Base-by-base conservation (phyloP, 2,888 invertebrate species). In the Frankliniella fusca region DNA sequence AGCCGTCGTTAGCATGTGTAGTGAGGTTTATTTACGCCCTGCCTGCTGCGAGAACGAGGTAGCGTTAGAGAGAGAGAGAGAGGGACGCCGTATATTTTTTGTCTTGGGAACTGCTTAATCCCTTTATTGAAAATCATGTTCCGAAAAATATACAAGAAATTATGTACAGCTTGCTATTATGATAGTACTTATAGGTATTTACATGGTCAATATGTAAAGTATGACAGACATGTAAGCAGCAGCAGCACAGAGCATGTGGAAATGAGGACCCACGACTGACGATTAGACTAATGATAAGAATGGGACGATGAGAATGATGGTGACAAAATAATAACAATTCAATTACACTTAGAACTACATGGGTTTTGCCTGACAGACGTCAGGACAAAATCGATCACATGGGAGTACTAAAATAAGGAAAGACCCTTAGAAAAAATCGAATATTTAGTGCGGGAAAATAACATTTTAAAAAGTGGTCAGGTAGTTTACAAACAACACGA, bases 81-180 rank as follows among this genome's bases (percentile, higher is more conserved):
- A 2, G 38, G 5, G 38, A 38, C 38, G 38, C 3, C 38, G 38
- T 2, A 38, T 38, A 3, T 38, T 38, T 38, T 38, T 38, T 38
- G 38, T 38, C 38, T 27, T 10, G 70, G 70, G 70, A 76, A 76
- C 70, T 76, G 70, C 70, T 76, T 76, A 27, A 76, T 76, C 70
- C 70, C 70, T 76, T 76, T 83, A 83, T 83, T 84, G 84, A 84
- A 84, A 84, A 84, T 83, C 83, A 84, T 84, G 83, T 83, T 84
- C 83, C 84, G 84, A 84, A 84, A 84, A 84, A 84, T 84, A 84
- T 84, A 84, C 84, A 84, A 84, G 82, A 84, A 84, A 83, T 83
- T 84, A 84, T 84, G 81, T 84, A 84, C 84, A 84, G 83, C 84
- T 83, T 83, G 82, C 82, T 84, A 83, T 83, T 27, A 23, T 23